phyloP scores from a whole-genome alignment of 2,888 invertebrate genomes.

The Meghimatium bilineatum region DNA sequence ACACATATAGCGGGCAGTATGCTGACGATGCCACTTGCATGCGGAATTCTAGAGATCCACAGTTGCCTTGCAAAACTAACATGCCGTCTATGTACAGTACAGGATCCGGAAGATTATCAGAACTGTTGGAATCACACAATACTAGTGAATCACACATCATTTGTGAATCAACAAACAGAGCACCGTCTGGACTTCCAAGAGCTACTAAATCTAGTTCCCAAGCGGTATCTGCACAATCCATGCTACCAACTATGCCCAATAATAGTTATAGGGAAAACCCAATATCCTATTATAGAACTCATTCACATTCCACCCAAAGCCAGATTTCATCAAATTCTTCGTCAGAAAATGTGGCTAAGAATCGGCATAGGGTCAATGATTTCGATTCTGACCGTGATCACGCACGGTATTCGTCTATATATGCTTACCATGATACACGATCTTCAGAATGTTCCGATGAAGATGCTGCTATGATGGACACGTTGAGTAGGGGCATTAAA shows the following conservation, averaged over 20 bases:
- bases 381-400: not conserved
- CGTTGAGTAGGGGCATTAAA: slow-evolving; percentile 54
- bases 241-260: not conserved
- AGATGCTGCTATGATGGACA: slow-evolving; percentile 28
- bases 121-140: not conserved
- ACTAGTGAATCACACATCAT: not conserved
- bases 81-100: not conserved
- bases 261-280: slow-evolving; percentile 1
- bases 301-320: not conserved
- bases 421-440: slow-evolving; percentile 36
- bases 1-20: not conserved
- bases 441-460: slow-evolving; percentile 41
- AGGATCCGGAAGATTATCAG: not conserved
- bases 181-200: slow-evolving; percentile 15
- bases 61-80: not conserved
- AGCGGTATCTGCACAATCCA: not conserved
- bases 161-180: not conserved
- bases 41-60: not conserved
- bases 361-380: not conserved
- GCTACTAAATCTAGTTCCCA: not conserved
- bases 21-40: not conserved
- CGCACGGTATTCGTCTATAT: not conserved
- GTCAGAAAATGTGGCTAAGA: not conserved
- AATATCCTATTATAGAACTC: not conserved
- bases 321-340: not conserved